Evolutionary conservation across 1,140 invertebrate species (phyloP), one percentile per base, ranked within the genome.

Genomic region (Plodia interpunctella): DNA sequence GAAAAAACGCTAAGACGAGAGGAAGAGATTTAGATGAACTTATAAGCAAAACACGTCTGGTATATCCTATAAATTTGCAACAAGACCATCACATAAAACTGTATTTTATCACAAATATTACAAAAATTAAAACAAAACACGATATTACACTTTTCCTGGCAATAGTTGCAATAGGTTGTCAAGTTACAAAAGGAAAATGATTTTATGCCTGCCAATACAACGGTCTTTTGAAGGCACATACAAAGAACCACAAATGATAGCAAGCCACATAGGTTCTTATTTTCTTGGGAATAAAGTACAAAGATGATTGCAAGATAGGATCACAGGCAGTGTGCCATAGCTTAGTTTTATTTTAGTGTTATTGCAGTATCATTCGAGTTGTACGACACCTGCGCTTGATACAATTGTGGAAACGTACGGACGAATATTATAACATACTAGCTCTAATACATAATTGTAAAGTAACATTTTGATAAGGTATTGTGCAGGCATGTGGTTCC

Each of bases 271-370:
- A 44, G 10, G 38, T 44, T 44, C 38, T 44, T 44, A 44, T 44
- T 44, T 44, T n/a, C 38, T 44, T 17, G 38, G 38, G 15, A 44
- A 44, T 44, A 44, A 44, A 44, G 38, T 15, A 15, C 2, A 44
- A 44, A 44, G 38, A 44, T 44, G 38, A 44, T n/a, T 44, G 38
- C 15, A n/a, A 3, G 10, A 44, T 13, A 44, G 28, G 30, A 44
- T 56, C 55, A 44, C 18, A 9, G 55, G 17, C 52, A 21, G 55
- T 49, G 55, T 56, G 15, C 55, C 35, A 56, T 49, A 32, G 55
- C 35, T 56, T 56, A 56, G 19, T 11, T 56, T 56, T 56, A 56
- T 56, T 56, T 56, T 56, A 56, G 15, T 56, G 55, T 56, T 56
- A 56, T 56, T 56, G 32, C 35, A 19, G 32, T 56, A 56, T 49